These are phyloP conservation scores for Aphelenchoides avenae DNA, from an alignment of 1,140 invertebrate genomes.

Conservation along the genomic window DNA sequence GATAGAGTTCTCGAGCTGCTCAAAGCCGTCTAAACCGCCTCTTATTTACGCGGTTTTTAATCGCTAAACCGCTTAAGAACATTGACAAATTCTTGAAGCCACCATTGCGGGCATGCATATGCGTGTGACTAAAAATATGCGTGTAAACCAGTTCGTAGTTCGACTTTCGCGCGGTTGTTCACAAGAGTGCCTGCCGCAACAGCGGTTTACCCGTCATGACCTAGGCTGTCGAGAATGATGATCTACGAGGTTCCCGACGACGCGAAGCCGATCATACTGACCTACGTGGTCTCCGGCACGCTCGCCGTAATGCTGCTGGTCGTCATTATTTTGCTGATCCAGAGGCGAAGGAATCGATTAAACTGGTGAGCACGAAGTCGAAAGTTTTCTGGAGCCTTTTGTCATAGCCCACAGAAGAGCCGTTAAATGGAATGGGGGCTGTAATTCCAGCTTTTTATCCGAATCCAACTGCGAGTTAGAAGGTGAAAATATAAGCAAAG, in stretches of 20 bases:
- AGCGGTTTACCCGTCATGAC: not conserved
- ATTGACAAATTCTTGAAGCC: too few relatives aligned
- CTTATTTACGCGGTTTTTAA: too few relatives aligned
- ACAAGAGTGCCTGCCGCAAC: not conserved
- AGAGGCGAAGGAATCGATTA: conserved; percentile 30
- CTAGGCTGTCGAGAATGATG: conserved; percentile 6
- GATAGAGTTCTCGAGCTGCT: too few relatives aligned
- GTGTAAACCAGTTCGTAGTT: too few relatives aligned
- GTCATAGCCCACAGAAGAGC: not conserved
- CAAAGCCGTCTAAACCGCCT: too few relatives aligned
- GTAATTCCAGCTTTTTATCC: conserved; percentile 1
- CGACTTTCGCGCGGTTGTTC: not conserved
- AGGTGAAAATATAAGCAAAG: not conserved
- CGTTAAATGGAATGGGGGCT: not conserved
- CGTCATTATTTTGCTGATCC: conserved; percentile 27
- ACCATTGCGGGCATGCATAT: too few relatives aligned
- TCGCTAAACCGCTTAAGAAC: too few relatives aligned
- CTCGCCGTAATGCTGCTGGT: conserved; percentile 20
- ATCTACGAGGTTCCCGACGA: conserved; percentile 18
- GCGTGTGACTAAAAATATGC: too few relatives aligned
- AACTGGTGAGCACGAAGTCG: conserved; percentile 31
- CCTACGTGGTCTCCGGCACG: conserved; percentile 28
- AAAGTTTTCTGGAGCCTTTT: conserved; percentile 5
- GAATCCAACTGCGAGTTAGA: not conserved
- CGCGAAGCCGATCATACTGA: conserved; percentile 12